Evolutionary conservation across 2,113 vertebrate species (phyloP).

Genomic region (Phrynosoma platyrhinos): DNA sequence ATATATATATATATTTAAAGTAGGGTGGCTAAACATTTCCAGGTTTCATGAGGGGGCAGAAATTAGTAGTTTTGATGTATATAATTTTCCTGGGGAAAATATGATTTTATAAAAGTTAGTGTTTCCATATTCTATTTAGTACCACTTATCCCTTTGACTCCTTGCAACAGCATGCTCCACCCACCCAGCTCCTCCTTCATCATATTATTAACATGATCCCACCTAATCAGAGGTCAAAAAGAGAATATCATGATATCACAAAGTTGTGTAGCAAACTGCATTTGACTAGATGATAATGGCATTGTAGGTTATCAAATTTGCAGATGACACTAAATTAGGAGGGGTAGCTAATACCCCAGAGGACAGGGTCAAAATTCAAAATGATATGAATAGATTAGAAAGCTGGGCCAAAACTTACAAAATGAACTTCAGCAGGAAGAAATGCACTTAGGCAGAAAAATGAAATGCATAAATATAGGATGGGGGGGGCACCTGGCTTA

Average conservation of each 20-base stretch:
- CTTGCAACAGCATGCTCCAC: neutral
- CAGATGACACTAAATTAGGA: no score
- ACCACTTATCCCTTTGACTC: neutral
- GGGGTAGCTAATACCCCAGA: no score
- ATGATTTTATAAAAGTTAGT: neutral
- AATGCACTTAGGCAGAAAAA: no score
- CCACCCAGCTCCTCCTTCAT: neutral
- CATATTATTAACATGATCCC: neutral
- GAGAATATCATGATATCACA: neutral
- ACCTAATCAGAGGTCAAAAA: constrained; percentile 18
- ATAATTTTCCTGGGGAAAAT: neutral
- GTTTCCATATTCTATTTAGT: neutral
- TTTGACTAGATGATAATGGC: neutral
- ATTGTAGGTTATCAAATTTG: neutral
- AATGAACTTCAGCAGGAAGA: no score
- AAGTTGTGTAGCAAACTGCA: constrained; percentile 17
- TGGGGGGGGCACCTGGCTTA: no score
- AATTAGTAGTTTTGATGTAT: neutral
- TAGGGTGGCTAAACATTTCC: no score
- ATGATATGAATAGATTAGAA: no score
- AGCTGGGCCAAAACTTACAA: no score
- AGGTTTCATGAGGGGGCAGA: neutral
- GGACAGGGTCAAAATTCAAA: no score
- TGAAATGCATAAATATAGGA: no score
- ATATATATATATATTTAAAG: no score